Conservation (phyloP, 30 jellyfish, hydroid and myxozoan genomes). For the Mastigias papua region DNA sequence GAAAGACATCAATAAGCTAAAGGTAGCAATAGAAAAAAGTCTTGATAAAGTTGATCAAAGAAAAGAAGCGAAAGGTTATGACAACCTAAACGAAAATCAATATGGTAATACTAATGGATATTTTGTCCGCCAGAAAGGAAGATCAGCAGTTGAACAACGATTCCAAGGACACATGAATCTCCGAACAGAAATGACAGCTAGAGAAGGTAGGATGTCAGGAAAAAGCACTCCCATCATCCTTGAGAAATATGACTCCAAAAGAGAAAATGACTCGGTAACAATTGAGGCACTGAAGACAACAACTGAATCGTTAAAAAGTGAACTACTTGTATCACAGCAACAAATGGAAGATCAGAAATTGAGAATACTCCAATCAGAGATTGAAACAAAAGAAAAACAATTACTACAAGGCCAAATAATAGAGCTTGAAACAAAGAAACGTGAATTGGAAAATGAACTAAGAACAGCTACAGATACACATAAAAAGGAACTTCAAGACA, state of each 20-base stretch:
- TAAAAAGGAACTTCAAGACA: conserved; percentile 29
- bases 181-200: no score
- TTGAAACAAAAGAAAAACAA: conserved; percentile 34
- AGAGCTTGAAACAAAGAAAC: conserved; percentile 15
- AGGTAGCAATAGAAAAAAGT: not conserved
- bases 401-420: conserved; percentile 19
- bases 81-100: not conserved
- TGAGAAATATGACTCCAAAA: no score
- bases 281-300: conserved; percentile 47
- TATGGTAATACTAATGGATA: no score
- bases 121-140: no score
- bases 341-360: conserved; percentile 42
- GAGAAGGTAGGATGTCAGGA: no score
- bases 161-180: no score
- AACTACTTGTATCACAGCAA: conserved; percentile 50
- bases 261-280: no score
- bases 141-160: no score
- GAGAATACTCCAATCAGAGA: conserved; percentile 54
- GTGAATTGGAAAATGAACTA: conserved; percentile 10
- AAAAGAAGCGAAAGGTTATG: not conserved
- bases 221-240: no score
- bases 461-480: conserved; percentile 18
- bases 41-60: not conserved
- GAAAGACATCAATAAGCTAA: not conserved
- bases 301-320: conserved; percentile 25